Percentiles rank a stretch among this genome's conserved stretches.
phyloP scores from a whole-genome alignment of 2,797 vertebrate species.

The Lithobates sylvaticus region DNA sequence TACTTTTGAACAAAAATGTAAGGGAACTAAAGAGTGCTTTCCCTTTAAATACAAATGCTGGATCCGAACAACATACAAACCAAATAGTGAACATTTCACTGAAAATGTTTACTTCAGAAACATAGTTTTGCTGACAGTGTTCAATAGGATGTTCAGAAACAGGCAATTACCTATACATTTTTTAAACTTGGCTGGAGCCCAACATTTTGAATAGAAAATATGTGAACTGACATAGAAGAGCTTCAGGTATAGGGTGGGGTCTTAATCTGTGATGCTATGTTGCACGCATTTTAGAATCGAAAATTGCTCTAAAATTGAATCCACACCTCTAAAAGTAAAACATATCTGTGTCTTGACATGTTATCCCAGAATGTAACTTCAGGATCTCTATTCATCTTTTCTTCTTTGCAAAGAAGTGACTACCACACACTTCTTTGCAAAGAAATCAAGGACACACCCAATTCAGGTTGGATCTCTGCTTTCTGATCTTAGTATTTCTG shows the following conservation, averaged over 20 bases:
- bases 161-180: background rate
- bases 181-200: constrained; percentile 21
- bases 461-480: background rate
- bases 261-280: constrained; percentile 5
- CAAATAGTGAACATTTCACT: background rate
- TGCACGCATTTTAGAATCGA: constrained; percentile 1
- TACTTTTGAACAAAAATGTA: background rate
- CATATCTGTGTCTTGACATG: constrained; percentile 26
- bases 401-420: background rate
- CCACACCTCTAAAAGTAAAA: constrained; percentile 1
- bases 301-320: background rate
- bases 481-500: background rate
- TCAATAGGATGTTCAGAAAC: background rate
- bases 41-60: background rate
- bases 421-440: too few species aligned
- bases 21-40: background rate
- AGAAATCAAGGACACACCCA: background rate
- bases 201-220: background rate
- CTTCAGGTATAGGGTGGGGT: constrained; percentile 11
- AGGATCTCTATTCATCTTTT: background rate
- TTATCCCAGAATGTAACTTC: background rate
- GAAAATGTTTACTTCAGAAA: too few species aligned
- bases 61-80: too few species aligned
- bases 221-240: constrained; percentile 3
- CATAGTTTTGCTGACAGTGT: background rate